These are phyloP conservation scores for Thermophis baileyi DNA, from an alignment of 2,113 vertebrate genomes.

Conservation along the genomic window DNA sequence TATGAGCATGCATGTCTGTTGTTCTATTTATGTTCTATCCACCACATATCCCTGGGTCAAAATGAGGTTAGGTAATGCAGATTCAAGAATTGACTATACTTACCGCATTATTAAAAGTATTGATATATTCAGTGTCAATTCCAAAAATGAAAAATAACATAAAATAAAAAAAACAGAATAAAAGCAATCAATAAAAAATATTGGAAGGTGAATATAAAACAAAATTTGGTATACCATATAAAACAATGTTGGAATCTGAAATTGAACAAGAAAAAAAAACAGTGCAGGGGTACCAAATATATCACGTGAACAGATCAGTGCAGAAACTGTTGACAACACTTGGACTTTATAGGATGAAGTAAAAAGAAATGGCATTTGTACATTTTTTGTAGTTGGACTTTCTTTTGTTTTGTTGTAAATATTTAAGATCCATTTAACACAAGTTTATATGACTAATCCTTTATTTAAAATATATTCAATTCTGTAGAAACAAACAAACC, in stretches of 20 bases:
- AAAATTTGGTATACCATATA: background rate
- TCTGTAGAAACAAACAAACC: background rate
- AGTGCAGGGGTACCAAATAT: background rate
- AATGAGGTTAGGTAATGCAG: background rate
- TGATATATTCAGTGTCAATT: background rate
- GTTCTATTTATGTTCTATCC: background rate
- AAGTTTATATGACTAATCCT: background rate
- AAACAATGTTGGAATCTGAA: background rate
- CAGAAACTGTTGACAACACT: background rate
- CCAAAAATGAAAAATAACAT: background rate
- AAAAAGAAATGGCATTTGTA: background rate
- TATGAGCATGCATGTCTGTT: background rate
- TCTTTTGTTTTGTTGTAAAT: background rate
- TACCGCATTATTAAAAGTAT: background rate
- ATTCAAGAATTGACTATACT: background rate
- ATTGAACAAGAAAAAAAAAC: background rate
- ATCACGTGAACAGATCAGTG: background rate
- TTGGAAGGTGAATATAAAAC: background rate
- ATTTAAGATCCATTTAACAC: background rate
- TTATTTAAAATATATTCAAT: background rate
- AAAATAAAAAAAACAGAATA: background rate
- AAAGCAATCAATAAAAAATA: background rate
- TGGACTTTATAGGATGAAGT: background rate
- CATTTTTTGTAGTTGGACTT: background rate
- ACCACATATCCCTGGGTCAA: background rate